Evolutionary conservation across 30 jellyfish, hydroid and myxozoan species (phyloP).

Genomic region (Cassiopea xamachana): DNA sequence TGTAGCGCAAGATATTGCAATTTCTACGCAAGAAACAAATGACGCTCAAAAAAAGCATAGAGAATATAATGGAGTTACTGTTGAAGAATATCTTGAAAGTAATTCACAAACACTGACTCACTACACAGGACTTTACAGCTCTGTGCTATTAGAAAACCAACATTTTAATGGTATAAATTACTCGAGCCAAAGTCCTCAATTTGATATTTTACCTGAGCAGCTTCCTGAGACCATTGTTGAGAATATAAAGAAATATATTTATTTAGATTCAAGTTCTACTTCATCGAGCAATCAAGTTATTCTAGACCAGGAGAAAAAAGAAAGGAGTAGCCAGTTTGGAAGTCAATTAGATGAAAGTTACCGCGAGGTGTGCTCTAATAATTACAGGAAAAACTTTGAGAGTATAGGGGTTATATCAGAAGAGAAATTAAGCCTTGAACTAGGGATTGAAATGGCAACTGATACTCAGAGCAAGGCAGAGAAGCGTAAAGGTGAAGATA

Average conservation of each 20-base stretch:
- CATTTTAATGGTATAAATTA: not conserved
- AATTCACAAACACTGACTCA: not conserved
- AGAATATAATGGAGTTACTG: not conserved
- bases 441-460: not conserved
- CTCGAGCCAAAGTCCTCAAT: not conserved
- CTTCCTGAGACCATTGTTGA: not conserved
- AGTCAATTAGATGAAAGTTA: not conserved
- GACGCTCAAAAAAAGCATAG: not conserved
- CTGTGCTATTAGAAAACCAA: not conserved
- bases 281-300: not conserved
- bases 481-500: not conserved
- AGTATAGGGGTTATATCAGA: not conserved
- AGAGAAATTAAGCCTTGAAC: not conserved
- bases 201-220: not conserved
- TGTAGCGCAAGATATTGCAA: not conserved
- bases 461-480: not conserved
- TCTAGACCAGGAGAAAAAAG: not conserved
- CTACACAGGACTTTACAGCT: not conserved
- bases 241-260: no score
- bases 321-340: not conserved
- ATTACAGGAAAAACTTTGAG: not conserved
- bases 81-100: slow-evolving; percentile 1
- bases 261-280: not conserved
- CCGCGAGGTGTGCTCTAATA: no score
- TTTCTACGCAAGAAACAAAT: not conserved